phyloP scores from a whole-genome alignment of 2,888 invertebrate species.

The Aphodius sticticus region DNA sequence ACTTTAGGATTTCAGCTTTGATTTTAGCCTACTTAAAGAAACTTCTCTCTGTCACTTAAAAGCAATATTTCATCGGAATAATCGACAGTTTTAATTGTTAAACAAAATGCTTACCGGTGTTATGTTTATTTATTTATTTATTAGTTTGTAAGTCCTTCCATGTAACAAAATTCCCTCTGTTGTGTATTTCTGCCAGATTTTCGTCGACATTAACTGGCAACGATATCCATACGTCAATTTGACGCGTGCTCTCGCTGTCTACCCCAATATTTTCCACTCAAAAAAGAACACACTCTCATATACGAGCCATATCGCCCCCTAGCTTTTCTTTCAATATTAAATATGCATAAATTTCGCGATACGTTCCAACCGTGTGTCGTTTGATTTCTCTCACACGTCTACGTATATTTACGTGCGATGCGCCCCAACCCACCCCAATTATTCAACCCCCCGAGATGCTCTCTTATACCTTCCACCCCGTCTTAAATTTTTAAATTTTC shows the following conservation, averaged over 20 bases:
- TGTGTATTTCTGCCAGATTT: too few relatives aligned
- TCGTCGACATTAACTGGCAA: too few relatives aligned
- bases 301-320: background rate
- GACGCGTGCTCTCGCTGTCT: background rate
- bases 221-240: background rate
- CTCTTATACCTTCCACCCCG: background rate
- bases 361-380: background rate
- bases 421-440: background rate
- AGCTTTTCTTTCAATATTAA: background rate
- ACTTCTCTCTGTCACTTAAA: too few relatives aligned
- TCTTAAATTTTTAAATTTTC: background rate
- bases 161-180: too few relatives aligned
- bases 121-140: too few relatives aligned
- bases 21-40: too few relatives aligned
- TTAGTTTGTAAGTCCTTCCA: too few relatives aligned
- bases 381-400: constrained; percentile 4
- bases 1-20: too few relatives aligned
- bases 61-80: too few relatives aligned
- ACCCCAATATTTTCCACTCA: background rate
- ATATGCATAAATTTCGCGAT: background rate
- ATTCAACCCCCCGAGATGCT: background rate
- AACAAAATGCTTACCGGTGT: too few relatives aligned
- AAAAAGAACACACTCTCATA: background rate
- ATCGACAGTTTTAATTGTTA: too few relatives aligned
- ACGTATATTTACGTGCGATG: background rate